Evolutionary conservation across 2,888 invertebrate species (phyloP), one percentile per base, ranked within the genome.

Genomic region (Leptogaster cylindrica): DNA sequence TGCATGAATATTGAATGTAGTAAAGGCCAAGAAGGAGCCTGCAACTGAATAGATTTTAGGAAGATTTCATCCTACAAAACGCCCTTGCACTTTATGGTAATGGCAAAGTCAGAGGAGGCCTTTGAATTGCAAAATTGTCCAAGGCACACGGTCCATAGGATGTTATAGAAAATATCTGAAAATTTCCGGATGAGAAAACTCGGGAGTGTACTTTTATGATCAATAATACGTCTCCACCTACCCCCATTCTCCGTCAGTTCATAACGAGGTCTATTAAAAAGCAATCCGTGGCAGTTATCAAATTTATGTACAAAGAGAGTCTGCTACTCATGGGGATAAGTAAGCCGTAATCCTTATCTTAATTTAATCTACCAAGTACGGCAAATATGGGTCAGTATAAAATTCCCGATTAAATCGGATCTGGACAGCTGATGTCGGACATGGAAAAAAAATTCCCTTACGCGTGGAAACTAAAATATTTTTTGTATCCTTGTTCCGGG

Each of bases 81-180:
- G 50, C 65, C 65, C 39, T 36, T 65, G 65, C 65, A 51, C 46
- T 65, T 65, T 65, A 65, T 65, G 65, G 50, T 39, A 65, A 65
- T 65, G 36, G 25, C 27, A 16, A 18, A 65, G 36, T 14, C 27
- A 65, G 44, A 41, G 27, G 20, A 23, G 23, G 12, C 14, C 18
- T 65, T 39, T 50, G 36, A 65, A 39, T 28, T 23, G 27, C 18
- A 61, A 16, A 51, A 28, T 12, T 51, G 16, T 20, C 28, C 7
- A 27, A 25, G 8, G 14, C 27, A 27, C 31, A 20, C 4, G 3
- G n/a, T 46, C 20, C 46, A 23, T 4, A 20, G 25, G 36, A 12
- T 16, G 44, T 20, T 46, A 46, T 46, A 23, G 20, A 16, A 23
- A 6, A 25, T 23, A 18, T 46, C 5, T 23, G 20, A 20, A 46